A percentile compares a stretch with the other conserved stretches of the same genome.
These are phyloP conservation scores for Polydrusus tereticollis DNA, from an alignment of 2,888 invertebrate species.

Conservation along the genomic window DNA sequence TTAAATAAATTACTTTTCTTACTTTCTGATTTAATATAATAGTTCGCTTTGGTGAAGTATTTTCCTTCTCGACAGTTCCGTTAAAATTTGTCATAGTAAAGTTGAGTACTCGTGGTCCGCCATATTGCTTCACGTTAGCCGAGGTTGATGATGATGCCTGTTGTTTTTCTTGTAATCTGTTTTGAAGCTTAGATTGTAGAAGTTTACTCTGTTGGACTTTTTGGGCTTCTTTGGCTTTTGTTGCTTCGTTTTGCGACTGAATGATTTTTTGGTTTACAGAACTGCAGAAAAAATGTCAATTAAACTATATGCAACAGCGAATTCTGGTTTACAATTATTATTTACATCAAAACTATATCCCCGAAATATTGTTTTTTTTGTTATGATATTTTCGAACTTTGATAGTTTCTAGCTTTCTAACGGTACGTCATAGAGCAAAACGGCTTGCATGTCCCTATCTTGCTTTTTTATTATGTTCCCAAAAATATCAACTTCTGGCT, in stretches of 20 bases:
- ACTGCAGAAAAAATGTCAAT: not conserved
- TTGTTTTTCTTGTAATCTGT: conserved; percentile 31
- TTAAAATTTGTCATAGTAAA: conserved; percentile 48
- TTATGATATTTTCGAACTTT: no score
- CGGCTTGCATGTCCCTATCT: no score
- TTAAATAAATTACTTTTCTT: not conserved
- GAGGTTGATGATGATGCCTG: not conserved
- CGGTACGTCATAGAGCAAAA: no score
- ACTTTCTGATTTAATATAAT: conserved; percentile 45
- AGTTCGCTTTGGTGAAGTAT: conserved; percentile 29
- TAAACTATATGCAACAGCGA: no score
- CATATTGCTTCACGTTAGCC: conserved; percentile 30
- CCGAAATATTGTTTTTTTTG: no score
- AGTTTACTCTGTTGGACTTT: conserved; percentile 29
- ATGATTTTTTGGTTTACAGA: conserved; percentile 29
- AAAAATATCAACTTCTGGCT: no score
- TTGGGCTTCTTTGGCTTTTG: conserved; percentile 20
- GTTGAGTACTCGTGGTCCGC: conserved; percentile 44
- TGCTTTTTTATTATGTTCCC: no score
- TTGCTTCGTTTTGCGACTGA: conserved; percentile 28
- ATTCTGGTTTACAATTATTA: no score
- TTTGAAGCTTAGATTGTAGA: conserved; percentile 30
- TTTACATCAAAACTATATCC: no score
- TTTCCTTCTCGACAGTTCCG: conserved; percentile 44
- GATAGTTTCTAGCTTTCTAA: no score